Percentiles rank a stretch among this genome's conserved stretches.
Conservation (phyloP, 2,113 vertebrate genomes). For the Neolamprologus toae region DNA sequence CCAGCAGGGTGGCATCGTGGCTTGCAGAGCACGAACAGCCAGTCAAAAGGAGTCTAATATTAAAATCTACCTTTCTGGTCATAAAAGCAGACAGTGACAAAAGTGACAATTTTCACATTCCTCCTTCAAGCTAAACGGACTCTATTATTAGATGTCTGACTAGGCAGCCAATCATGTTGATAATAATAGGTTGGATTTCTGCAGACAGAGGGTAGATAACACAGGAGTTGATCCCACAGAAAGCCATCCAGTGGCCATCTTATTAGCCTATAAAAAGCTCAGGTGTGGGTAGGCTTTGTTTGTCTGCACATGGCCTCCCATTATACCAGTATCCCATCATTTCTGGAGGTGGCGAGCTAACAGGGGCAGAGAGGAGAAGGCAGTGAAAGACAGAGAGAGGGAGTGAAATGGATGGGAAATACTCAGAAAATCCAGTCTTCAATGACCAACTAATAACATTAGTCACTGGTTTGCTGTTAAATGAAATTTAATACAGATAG, state of each 20-base stretch:
- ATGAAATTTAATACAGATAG: background rate
- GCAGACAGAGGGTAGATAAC: slow-evolving; percentile 22
- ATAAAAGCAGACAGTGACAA: background rate
- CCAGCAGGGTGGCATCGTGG: background rate
- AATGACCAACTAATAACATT: background rate
- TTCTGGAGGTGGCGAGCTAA: slow-evolving; percentile 40
- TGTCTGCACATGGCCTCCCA: slow-evolving; percentile 49
- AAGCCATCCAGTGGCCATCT: slow-evolving; percentile 42
- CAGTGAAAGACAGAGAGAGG: background rate
- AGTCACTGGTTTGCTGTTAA: background rate
- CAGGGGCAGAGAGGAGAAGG: background rate
- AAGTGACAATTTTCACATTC: background rate
- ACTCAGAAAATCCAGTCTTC: background rate
- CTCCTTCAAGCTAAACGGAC: background rate
- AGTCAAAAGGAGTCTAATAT: background rate
- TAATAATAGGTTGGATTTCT: slow-evolving; percentile 44
- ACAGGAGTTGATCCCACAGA: slow-evolving; percentile 36
- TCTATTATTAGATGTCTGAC: slow-evolving; percentile 39
- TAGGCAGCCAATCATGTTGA: slow-evolving; percentile 40
- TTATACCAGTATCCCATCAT: slow-evolving; percentile 61
- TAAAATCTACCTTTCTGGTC: background rate
- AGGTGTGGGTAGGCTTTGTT: slow-evolving; percentile 64
- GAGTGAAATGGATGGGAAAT: background rate
- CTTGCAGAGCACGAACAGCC: background rate
- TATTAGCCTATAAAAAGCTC: slow-evolving; percentile 69